phyloP scores from a whole-genome alignment of 30 jellyfish, hydroid and myxozoan genomes.

The Mastigias papua region DNA sequence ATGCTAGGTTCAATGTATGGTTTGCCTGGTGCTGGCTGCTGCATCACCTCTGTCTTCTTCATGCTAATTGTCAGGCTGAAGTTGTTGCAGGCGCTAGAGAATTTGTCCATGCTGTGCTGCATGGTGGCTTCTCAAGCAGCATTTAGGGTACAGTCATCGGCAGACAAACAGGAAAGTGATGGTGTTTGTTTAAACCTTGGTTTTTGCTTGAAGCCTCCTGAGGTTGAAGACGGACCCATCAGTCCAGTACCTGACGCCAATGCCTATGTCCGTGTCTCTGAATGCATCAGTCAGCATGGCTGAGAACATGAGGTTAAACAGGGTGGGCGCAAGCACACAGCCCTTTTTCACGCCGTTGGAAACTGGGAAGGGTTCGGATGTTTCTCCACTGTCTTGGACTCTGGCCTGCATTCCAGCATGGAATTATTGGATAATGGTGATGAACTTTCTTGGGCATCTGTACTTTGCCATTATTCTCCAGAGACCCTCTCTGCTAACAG shows the following conservation, averaged over 20 bases:
- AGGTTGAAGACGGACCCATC: neutral
- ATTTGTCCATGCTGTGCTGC: neutral
- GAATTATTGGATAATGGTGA: neutral
- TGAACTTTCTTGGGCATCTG: neutral
- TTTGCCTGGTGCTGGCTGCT: neutral
- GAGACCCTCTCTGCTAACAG: neutral
- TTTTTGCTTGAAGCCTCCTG: neutral
- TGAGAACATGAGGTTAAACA: neutral
- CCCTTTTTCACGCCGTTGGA: neutral
- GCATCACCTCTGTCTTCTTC: conserved; percentile 14
- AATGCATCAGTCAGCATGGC: neutral
- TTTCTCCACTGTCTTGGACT: neutral
- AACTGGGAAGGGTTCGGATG: neutral
- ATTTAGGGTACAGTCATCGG: neutral
- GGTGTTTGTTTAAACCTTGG: neutral
- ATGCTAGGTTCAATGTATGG: neutral
- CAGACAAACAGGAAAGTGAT: neutral
- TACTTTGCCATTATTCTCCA: neutral
- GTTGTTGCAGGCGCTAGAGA: conserved; percentile 14
- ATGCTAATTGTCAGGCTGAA: neutral
- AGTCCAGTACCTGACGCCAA: neutral
- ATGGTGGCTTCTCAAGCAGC: neutral
- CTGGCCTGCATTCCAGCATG: neutral
- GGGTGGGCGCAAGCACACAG: neutral
- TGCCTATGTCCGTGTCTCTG: neutral